phyloP scores from a whole-genome alignment of 2,797 vertebrate species.

The Cossypha dichroa region DNA sequence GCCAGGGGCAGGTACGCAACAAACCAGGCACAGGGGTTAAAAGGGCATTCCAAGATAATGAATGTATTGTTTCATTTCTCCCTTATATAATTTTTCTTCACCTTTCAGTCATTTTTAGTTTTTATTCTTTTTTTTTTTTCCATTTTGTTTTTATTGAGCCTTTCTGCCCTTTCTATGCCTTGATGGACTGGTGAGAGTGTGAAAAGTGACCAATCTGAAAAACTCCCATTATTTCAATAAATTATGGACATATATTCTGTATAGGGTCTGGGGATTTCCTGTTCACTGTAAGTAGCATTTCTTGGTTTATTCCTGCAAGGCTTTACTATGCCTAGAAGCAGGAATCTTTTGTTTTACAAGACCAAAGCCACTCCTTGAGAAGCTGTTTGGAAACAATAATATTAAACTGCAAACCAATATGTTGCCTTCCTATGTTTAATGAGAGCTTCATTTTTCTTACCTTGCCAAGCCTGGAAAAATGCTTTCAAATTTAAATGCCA shows the following conservation, averaged over 20 bases:
- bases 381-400: not conserved
- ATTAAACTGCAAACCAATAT: not conserved
- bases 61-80: not conserved
- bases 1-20: not conserved
- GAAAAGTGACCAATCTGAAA: not conserved
- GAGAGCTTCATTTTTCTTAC: not conserved
- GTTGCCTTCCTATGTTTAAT: not conserved
- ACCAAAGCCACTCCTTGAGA: not conserved
- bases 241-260: not conserved
- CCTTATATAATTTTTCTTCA: not conserved
- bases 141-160: not conserved
- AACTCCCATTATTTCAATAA: conserved; percentile 8
- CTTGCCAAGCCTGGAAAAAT: not conserved
- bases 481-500: conserved; percentile 1
- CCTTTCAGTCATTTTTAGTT: not conserved
- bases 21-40: not conserved
- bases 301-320: not conserved
- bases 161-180: not conserved
- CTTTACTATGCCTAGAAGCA: not conserved
- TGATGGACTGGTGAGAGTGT: not conserved
- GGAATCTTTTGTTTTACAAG: not conserved
- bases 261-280: not conserved
- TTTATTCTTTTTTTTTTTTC: too few relatives aligned
- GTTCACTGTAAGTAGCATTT: not conserved
- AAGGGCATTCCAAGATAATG: not conserved